These are phyloP conservation scores for Arenicola marina DNA, from an alignment of 2,888 invertebrate genomes.

Conservation along the genomic window DNA sequence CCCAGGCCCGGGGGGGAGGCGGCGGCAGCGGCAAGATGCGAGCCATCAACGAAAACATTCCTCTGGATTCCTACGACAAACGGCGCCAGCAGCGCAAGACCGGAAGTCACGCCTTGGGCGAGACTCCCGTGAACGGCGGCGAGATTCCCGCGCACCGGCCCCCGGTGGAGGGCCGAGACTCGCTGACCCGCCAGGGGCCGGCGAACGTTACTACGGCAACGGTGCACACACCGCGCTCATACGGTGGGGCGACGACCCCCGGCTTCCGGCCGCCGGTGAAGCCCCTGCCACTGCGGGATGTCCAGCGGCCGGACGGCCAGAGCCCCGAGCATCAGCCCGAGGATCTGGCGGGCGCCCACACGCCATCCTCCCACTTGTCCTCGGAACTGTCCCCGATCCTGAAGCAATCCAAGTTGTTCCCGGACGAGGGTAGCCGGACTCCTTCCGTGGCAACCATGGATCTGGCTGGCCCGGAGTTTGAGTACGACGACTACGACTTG, in stretches of 20 bases:
- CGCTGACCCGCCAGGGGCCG: slow-evolving; percentile 17
- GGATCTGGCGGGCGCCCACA: slow-evolving; percentile 22
- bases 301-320: slow-evolving; percentile 30
- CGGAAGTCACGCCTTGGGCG: slow-evolving; percentile 2
- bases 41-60: slow-evolving; percentile 18
- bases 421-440: slow-evolving; percentile 13
- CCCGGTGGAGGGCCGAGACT: slow-evolving; percentile 35
- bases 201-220: background rate
- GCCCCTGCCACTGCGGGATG: slow-evolving; percentile 26
- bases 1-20: too few relatives aligned
- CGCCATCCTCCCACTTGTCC: slow-evolving; percentile 16
- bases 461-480: slow-evolving; percentile 26
- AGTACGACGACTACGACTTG: slow-evolving; percentile 37
- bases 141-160: slow-evolving; percentile 26
- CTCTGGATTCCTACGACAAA: slow-evolving; percentile 12
- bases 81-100: slow-evolving; percentile 8
- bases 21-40: slow-evolving; percentile 1
- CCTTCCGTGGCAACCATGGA: slow-evolving; percentile 19
- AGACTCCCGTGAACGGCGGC: background rate
- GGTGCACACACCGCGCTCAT: too few relatives aligned
- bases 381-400: slow-evolving; percentile 25
- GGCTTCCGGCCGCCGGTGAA: slow-evolving; percentile 14
- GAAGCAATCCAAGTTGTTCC: slow-evolving; percentile 21
- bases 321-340: slow-evolving; percentile 22
- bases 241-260: background rate